Evolutionary conservation across 1,140 invertebrate species (phyloP).

Genomic region (Glomeris maerens): DNA sequence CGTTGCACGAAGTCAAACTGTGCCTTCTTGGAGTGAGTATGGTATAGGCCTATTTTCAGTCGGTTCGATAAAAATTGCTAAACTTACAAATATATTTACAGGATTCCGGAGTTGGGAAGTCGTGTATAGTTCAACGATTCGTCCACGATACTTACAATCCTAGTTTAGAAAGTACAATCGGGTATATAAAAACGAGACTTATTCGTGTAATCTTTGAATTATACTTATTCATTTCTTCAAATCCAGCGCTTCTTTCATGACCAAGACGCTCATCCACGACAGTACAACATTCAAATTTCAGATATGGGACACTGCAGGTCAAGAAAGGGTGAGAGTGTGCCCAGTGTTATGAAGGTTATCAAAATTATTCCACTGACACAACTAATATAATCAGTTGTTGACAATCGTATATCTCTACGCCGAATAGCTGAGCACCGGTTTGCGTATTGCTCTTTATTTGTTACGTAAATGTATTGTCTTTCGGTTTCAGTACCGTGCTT

Average conservation of each 20-base stretch:
- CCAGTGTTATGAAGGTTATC: no score
- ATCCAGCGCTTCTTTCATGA: constrained; percentile 33
- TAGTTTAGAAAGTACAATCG: constrained; percentile 31
- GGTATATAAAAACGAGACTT: constrained; percentile 20
- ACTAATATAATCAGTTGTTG: no score
- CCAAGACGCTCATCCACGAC: constrained; percentile 31
- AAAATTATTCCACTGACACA: no score
- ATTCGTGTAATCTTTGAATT: background rate
- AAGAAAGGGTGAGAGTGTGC: constrained; percentile 49
- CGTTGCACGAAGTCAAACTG: constrained; percentile 25
- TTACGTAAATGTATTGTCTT: constrained; percentile 4
- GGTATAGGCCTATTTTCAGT: background rate
- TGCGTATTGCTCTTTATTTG: background rate
- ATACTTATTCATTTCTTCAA: background rate
- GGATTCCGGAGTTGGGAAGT: constrained; percentile 35
- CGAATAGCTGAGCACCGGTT: no score
- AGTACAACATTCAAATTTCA: constrained; percentile 31
- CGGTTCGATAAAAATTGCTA: constrained; percentile 1
- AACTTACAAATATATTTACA: constrained; percentile 12
- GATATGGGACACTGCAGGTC: constrained; percentile 79
- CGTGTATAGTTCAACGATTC: constrained; percentile 33
- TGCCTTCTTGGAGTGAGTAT: constrained; percentile 28
- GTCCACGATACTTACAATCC: constrained; percentile 31
- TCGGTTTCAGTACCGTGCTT: constrained; percentile 58
- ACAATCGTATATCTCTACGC: no score